Percentiles rank a stretch among this genome's conserved stretches.
phyloP scores from a whole-genome alignment of 64 coral and sea anemone species.

The Montipora efflorescens region DNA sequence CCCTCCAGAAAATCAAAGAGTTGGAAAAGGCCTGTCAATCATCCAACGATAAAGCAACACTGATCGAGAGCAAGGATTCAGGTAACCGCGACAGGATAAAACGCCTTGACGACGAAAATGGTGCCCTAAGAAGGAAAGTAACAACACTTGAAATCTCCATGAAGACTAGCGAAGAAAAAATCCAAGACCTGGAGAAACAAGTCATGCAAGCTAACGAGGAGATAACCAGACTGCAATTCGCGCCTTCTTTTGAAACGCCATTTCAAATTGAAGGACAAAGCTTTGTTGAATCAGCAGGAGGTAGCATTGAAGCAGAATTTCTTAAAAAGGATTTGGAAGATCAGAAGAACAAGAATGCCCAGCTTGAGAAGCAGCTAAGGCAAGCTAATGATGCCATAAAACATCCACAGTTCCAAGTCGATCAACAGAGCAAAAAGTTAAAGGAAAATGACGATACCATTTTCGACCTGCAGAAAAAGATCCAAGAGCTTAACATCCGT shows the following conservation, averaged over 20 bases:
- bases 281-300: slow-evolving; percentile 58
- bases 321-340: slow-evolving; percentile 82
- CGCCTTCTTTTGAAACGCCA: slow-evolving; percentile 55
- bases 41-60: slow-evolving; percentile 64
- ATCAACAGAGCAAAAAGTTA: slow-evolving; percentile 57
- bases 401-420: slow-evolving; percentile 59
- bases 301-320: slow-evolving; percentile 61
- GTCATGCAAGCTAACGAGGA: slow-evolving; percentile 69
- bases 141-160: slow-evolving; percentile 77
- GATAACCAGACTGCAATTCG: slow-evolving; percentile 66
- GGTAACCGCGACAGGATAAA: slow-evolving; percentile 85
- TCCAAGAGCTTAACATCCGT: slow-evolving; percentile 80
- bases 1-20: slow-evolving; percentile 89
- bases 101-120: slow-evolving; percentile 90
- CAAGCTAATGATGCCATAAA: slow-evolving; percentile 53
- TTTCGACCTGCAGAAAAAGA: slow-evolving; percentile 58
- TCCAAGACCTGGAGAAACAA: slow-evolving; percentile 73
- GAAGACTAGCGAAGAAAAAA: slow-evolving; percentile 80
- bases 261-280: slow-evolving; percentile 19
- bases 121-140: slow-evolving; percentile 74
- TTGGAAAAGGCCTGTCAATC: slow-evolving; percentile 78
- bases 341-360: slow-evolving; percentile 70
- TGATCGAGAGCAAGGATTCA: slow-evolving; percentile 83
- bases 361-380: slow-evolving; percentile 73
- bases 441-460: slow-evolving; percentile 83